Conservation (phyloP, 2,797 vertebrate genomes). For the Malacoraja senta region DNA sequence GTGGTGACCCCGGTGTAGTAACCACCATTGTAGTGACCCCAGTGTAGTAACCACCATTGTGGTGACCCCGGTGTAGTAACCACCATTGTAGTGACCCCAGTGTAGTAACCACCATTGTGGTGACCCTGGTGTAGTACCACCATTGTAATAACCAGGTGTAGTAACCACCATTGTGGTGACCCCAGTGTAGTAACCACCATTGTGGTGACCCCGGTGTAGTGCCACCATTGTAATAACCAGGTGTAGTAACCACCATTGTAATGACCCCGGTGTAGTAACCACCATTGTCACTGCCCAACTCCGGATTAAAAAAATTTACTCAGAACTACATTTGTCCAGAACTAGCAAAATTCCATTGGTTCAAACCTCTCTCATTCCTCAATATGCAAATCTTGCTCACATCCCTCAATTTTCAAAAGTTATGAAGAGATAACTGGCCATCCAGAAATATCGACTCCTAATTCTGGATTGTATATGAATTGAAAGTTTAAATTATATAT, state of each 20-base stretch:
- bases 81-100: no score
- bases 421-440: not conserved
- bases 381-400: not conserved
- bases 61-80: no score
- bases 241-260: not conserved
- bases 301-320: not conserved
- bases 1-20: not conserved
- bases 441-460: not conserved
- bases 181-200: not conserved
- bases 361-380: not conserved
- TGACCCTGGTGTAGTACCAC: no score
- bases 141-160: no score
- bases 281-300: not conserved
- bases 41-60: not conserved
- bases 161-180: no score
- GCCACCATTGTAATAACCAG: not conserved
- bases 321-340: not conserved
- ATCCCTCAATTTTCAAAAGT: not conserved
- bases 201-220: not conserved
- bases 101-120: no score
- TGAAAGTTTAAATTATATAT: not conserved
- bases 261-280: not conserved
- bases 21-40: not conserved
- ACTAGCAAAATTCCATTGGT: not conserved
- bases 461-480: not conserved